phyloP scores from a whole-genome alignment of 1,140 invertebrate species.

The Octopus sinensis region DNA sequence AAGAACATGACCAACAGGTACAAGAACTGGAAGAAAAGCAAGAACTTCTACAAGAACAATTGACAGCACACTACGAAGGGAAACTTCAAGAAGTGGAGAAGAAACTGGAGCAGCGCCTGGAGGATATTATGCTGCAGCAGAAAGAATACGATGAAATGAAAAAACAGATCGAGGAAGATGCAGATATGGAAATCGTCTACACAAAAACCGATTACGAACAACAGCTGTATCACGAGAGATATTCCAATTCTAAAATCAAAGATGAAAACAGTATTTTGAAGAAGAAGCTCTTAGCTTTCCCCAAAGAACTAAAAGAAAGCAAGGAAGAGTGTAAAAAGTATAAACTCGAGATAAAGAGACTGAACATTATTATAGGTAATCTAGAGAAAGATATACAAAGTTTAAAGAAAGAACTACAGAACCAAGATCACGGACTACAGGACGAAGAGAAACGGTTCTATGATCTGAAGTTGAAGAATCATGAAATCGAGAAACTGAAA shows the following conservation, averaged over 20 bases:
- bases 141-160: not conserved
- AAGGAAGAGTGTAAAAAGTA: not conserved
- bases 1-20: not conserved
- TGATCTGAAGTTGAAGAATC: not conserved
- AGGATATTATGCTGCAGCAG: not conserved
- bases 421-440: not conserved
- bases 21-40: not conserved
- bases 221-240: not conserved
- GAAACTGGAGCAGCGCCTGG: not conserved
- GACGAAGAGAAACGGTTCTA: not conserved
- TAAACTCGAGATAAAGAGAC: not conserved
- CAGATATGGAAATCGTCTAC: not conserved
- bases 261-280: not conserved
- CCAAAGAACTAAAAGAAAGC: not conserved
- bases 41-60: not conserved
- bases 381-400: not conserved
- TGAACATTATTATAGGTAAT: not conserved
- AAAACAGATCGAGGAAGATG: not conserved
- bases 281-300: not conserved
- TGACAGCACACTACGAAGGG: not conserved
- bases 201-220: conserved; percentile 1
- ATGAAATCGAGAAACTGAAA: not conserved
- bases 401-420: not conserved
- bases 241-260: not conserved
- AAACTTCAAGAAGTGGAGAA: not conserved